Evolutionary conservation across 2,113 vertebrate genomes (phyloP), one percentile per base, ranked within the genome.

Genomic region (Anarrhichthys ocellatus): DNA sequence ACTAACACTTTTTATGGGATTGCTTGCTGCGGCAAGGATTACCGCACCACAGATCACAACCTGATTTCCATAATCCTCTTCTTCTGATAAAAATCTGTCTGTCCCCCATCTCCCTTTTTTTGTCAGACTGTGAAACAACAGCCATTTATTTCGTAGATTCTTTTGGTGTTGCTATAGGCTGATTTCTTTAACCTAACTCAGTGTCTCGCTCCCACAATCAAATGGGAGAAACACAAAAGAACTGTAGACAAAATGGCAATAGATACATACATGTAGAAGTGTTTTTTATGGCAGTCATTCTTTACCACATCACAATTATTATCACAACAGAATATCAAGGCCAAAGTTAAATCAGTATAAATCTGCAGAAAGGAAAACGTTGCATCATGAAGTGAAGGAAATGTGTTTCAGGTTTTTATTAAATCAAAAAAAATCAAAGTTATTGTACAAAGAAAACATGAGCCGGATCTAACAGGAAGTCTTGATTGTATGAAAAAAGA

Each of bases 1-100:
- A 88, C 93, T 91, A 92, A 94, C 91, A 91, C 90, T 93, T 92
- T 94, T 92, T 92, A 93, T 91, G 92, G 88, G 92, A 92, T 94
- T 93, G 90, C 89, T 91, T 63, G 76, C 91, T 87, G 86, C 80
- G 24, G 85, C 79, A 29, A 83, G 90, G 92, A 94, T 94, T 94
- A 94, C 73, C 7, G 77, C 87, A 71, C 85, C 84, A 80, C 88
- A 93, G 92, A 93, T 94, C 94, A 88, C 89, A 90, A 76, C 84
- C 88, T 84, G 91, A 93, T 94, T 94, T 94, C 80, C 91, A 93
- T 94, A 93, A 94, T 92, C 91, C 93, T 79, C 82, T 77, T 85
- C 84, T 80, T 92, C 76, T 91, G 89, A 92, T 92, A 88, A 89
- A 89, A 90, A 85, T 89, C 76, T 83, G 88, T 88, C 89, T 91